Evolutionary conservation across 1,140 invertebrate species (phyloP), one percentile per base, ranked within the genome.

Genomic region (Oppia nitens): DNA sequence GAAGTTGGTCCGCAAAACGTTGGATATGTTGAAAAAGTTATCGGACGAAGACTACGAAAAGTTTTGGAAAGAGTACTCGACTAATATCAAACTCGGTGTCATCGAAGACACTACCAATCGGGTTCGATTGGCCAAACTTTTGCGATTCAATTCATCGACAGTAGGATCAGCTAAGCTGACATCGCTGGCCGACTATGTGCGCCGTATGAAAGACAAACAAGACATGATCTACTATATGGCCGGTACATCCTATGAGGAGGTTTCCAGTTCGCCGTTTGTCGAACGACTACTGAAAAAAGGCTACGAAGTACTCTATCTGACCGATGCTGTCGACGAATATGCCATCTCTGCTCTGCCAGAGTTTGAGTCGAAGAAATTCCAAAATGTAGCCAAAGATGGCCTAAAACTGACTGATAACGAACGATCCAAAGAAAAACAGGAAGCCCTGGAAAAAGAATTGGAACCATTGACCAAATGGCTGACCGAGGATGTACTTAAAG

Each of bases 61-160:
- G 64, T 98, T 99, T 79, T 98, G 94, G 93, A 95, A 96, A 68
- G 95, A 98, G 73, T 99, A 92, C 74, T 94, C 91, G 47, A 99
- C 94, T 50, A 98, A 97, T 73, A 86, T 95, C 64, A 98, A 98
- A 75, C 74, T 98, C 59, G 95, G 96, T 49, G 81, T 96, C 23
- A 94, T 98, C 77, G 96, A 99, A 75, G 96, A 99, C 75, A 82
- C 92, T 21, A 83, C 86, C 54, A 99, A 99, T 75, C 80, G 94
- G 55, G 90, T 88, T 12, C 81, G 95, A 60, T 74, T 99, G 17
- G 90, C 93, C 27, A 98, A 99, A 72, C 75, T 99, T 32, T 74
- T 99, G 9, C 79, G 84, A 62, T 99, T 98, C 80, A 78, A 80
- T 60, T 87, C 87, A 9, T 98, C 94, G 0, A 78, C 66, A 17